These are phyloP conservation scores for Macrotrachela quadricornifera DNA, from an alignment of 1,140 invertebrate genomes.

Conservation along the genomic window DNA sequence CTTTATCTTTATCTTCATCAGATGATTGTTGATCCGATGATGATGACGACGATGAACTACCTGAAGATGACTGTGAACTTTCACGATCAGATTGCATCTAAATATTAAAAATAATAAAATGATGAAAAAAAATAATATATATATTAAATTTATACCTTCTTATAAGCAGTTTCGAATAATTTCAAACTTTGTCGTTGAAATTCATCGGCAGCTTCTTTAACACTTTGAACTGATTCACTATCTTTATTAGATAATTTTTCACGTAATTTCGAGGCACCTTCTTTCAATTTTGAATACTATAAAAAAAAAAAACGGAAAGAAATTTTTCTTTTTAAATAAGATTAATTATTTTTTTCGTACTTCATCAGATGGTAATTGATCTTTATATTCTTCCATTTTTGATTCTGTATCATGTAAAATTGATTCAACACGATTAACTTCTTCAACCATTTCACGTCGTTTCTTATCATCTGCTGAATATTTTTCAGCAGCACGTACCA, in stretches of 20 bases:
- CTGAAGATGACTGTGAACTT: too few relatives aligned
- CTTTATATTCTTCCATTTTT: constrained; percentile 94
- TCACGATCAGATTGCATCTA: too few relatives aligned
- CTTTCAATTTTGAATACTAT: constrained; percentile 61
- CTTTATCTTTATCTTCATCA: too few relatives aligned
- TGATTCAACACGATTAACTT: constrained; percentile 80
- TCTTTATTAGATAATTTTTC: constrained; percentile 46
- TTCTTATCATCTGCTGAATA: constrained; percentile 75
- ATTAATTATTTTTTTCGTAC: constrained; percentile 51
- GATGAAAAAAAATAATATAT: too few relatives aligned
- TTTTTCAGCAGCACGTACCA: constrained; percentile 92
- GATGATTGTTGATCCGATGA: too few relatives aligned
- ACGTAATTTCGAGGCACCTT: constrained; percentile 58
- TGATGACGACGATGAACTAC: too few relatives aligned
- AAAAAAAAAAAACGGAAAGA: constrained; percentile 13
- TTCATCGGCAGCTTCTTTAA: constrained; percentile 58
- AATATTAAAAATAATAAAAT: too few relatives aligned
- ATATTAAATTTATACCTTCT: constrained; percentile 52
- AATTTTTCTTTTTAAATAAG: neutral
- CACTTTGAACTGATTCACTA: constrained; percentile 54
- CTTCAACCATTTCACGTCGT: constrained; percentile 69
- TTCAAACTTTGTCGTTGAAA: constrained; percentile 91
- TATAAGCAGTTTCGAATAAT: constrained; percentile 97
- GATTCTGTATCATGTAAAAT: constrained; percentile 91
- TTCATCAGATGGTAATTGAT: constrained; percentile 49